These are phyloP conservation scores for Neomonachus schauinslandi DNA, from an alignment of 2,113 vertebrate species.

Conservation along the genomic window DNA sequence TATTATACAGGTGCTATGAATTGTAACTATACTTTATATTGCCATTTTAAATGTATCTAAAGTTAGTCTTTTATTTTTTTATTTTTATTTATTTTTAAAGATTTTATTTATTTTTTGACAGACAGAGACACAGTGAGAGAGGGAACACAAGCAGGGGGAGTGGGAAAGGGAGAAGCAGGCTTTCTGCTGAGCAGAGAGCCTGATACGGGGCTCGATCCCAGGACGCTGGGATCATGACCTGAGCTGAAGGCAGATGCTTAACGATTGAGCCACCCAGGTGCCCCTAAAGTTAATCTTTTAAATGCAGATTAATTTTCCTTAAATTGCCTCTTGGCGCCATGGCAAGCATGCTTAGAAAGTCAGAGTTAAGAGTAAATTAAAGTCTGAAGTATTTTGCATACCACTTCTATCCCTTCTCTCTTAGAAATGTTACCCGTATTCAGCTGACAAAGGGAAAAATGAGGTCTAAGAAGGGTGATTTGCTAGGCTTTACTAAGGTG, in stretches of 20 bases:
- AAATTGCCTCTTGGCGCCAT: neutral
- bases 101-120: too few species aligned
- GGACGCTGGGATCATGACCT: too few species aligned
- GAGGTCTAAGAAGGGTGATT: slow-evolving; percentile 65
- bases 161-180: too few species aligned
- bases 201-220: too few species aligned
- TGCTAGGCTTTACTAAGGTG: slow-evolving; percentile 70
- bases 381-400: slow-evolving; percentile 56
- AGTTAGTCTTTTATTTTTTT: slow-evolving; percentile 30
- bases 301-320: slow-evolving; percentile 42
- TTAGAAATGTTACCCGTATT: slow-evolving; percentile 48
- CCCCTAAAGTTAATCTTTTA: slow-evolving; percentile 33
- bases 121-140: too few species aligned
- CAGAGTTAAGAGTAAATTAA: slow-evolving; percentile 61
- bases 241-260: too few species aligned
- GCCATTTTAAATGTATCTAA: neutral
- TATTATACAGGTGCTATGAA: neutral
- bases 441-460: slow-evolving; percentile 70
- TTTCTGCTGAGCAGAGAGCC: too few species aligned
- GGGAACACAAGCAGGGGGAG: too few species aligned
- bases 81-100: too few species aligned
- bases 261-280: too few species aligned
- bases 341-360: slow-evolving; percentile 36
- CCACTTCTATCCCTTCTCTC: neutral
- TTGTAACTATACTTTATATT: slow-evolving; percentile 17